These are phyloP conservation scores for Panagrolaimus sp. DNA, from an alignment of 1,140 invertebrate genomes.

Conservation along the genomic window DNA sequence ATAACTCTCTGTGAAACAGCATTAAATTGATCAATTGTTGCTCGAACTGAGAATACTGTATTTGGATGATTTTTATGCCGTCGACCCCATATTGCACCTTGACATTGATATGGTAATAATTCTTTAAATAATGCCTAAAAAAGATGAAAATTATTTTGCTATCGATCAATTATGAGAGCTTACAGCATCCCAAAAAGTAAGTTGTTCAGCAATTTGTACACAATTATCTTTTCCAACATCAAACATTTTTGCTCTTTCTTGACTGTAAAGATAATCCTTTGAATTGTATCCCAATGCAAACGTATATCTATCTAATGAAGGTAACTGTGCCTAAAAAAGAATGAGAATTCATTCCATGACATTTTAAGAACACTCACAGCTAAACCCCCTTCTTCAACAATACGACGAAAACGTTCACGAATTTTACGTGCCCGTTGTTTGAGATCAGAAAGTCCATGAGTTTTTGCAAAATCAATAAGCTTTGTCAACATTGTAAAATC, in stretches of 20 bases:
- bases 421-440: constrained; percentile 74
- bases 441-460: constrained; percentile 69
- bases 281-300: constrained; percentile 43
- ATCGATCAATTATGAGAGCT: no score
- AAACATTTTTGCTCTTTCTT: constrained; percentile 54
- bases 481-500: constrained; percentile 43
- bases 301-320: constrained; percentile 58
- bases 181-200: constrained; percentile 90
- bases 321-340: constrained; percentile 50
- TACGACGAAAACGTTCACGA: constrained; percentile 66
- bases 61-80: constrained; percentile 71
- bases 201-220: constrained; percentile 86
- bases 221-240: constrained; percentile 61
- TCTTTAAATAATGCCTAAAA: constrained; percentile 81
- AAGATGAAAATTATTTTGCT: no score
- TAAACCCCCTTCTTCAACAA: constrained; percentile 49
- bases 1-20: constrained; percentile 83
- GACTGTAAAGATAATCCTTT: constrained; percentile 36
- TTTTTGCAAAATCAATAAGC: constrained; percentile 47
- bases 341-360: no score
- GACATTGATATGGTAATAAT: constrained; percentile 87
- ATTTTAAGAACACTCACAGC: not conserved
- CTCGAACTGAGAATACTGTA: constrained; percentile 74
- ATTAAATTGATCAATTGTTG: constrained; percentile 93
- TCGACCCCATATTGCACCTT: constrained; percentile 88